These are phyloP conservation scores for Adela reaumurella DNA, from an alignment of 2,888 invertebrate genomes.

Conservation along the genomic window DNA sequence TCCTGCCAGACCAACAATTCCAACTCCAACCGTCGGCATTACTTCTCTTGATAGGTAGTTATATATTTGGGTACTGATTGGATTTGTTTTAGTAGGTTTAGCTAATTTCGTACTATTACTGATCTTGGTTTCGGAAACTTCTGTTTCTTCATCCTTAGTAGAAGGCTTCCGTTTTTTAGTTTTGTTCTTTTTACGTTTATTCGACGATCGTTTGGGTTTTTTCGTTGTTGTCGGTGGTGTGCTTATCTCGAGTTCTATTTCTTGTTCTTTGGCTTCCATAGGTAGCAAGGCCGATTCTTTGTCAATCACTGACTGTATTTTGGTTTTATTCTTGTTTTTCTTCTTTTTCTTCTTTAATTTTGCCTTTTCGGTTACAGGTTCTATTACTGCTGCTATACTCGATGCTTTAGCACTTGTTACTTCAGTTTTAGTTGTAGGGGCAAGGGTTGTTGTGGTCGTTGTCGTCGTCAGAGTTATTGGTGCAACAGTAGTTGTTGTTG, in stretches of 20 bases:
- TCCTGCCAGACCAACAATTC: slow-evolving; percentile 69
- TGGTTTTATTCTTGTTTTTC: slow-evolving; percentile 26
- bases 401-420: slow-evolving; percentile 22
- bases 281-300: slow-evolving; percentile 40
- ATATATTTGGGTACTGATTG: slow-evolving; percentile 70
- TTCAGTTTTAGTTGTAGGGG: too few species aligned
- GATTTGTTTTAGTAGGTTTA: slow-evolving; percentile 46
- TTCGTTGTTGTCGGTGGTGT: slow-evolving; percentile 45
- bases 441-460: slow-evolving; percentile 21
- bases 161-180: slow-evolving; percentile 58
- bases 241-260: slow-evolving; percentile 47
- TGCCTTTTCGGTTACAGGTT: slow-evolving; percentile 28
- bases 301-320: slow-evolving; percentile 24
- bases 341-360: slow-evolving; percentile 38
- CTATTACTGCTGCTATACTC: slow-evolving; percentile 15
- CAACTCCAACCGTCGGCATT: slow-evolving; percentile 77
- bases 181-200: slow-evolving; percentile 52
- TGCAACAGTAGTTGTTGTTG: too few species aligned
- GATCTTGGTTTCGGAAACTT: slow-evolving; percentile 37
- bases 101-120: slow-evolving; percentile 54
- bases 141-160: slow-evolving; percentile 27
- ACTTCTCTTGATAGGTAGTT: slow-evolving; percentile 76
- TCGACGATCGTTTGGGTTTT: slow-evolving; percentile 40
- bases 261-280: slow-evolving; percentile 46
- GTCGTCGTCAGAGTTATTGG: slow-evolving; percentile 19